Base-by-base conservation (phyloP, 2,797 vertebrate genomes). In the Liparis tanakae region DNA sequence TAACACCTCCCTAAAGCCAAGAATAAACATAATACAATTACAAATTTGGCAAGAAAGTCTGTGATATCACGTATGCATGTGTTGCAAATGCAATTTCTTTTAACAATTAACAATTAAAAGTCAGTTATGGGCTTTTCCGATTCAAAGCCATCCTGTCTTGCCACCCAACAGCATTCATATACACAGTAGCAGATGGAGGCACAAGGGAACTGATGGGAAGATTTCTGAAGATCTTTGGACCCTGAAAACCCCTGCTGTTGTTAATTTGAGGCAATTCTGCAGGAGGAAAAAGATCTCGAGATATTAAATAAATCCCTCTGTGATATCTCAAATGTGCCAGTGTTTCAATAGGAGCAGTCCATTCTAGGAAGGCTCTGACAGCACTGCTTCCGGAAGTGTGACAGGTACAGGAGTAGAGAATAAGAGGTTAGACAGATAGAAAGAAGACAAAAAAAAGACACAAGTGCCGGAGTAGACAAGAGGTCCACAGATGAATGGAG, bases 291-390 rank as follows among this genome's bases (percentile, higher is more conserved):
- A 50, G 36, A 76, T 56, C 60, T 41, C 5, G 33, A 80, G 14
- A 86, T 88, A 82, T 85, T 25, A 67, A 82, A 85, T 87, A 67
- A 82, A 85, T 87, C 80, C 79, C 87, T 70, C 56, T 80, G 81
- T 87, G 90, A 90, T 86, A 87, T 91, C 91, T 92, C 90, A 91
- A 78, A 88, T 88, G 82, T 85, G 80, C 85, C 77, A 84, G 74
- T 87, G 80, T 88, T 89, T 84, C 77, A 85, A 79, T 70, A 58
- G 43, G 55, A 88, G 69, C 59, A 33, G 70, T 68, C 73, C 53
- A 77, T 70, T 76, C 34, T 33, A 67, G 65, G 73, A 85, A 77
- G 70, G 72, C 74, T 72, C 60, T 85, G 87, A 86, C 83, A 84
- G 83, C 78, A 60, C 48, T 55, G 76, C 81, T 55, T 83, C 71